Evolutionary conservation across 2,797 vertebrate genomes (phyloP), one percentile per base, ranked within the genome.

Genomic region (Pseudochromis fuscus): DNA sequence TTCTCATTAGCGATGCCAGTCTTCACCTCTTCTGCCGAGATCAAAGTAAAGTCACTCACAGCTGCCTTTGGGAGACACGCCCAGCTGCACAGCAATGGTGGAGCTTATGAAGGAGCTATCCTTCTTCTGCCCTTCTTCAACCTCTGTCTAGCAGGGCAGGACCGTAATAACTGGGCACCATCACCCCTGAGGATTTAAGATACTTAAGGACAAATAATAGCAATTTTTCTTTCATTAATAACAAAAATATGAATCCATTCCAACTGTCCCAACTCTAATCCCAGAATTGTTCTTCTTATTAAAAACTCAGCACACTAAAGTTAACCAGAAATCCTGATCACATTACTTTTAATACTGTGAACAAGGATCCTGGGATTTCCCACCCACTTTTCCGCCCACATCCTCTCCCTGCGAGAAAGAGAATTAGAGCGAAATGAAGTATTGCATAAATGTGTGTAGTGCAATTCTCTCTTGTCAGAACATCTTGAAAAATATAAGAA

Each of bases 1-100:
- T 72, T 75, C 88, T 92, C 89, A 91, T 93, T 90, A 90, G 76
- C 8, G 63, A 91, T 91, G 90, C 86, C 87, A 81, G 86, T 79
- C 79, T 87, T 89, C 87, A 80, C 84, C 87, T 88, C 82, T 79
- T 83, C 87, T 77, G 68, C 64, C 1, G 58, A 85, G 86, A 91
- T 92, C 90, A 92, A 92, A 92, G 90, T 75, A 24, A 76, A 90
- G 88, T 85, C 85, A 79, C 78, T 90, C 84, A 75, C 81, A 75
- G 38, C 72, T 61, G 88, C 83, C 81, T 87, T 55, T 72, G 80
- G 81, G 87, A 80, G 87, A 87, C 82, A 89, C 79, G 75, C 88
- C 84, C 84, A 87, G 79, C 75, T 64, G 78, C 86, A 81, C 72
- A 87, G 84, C 69, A 28, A 58, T 30, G 63, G 50, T 37, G 72